Evolutionary conservation across 1,140 invertebrate genomes (phyloP).

Genomic region (Sarcophaga bullata): DNA sequence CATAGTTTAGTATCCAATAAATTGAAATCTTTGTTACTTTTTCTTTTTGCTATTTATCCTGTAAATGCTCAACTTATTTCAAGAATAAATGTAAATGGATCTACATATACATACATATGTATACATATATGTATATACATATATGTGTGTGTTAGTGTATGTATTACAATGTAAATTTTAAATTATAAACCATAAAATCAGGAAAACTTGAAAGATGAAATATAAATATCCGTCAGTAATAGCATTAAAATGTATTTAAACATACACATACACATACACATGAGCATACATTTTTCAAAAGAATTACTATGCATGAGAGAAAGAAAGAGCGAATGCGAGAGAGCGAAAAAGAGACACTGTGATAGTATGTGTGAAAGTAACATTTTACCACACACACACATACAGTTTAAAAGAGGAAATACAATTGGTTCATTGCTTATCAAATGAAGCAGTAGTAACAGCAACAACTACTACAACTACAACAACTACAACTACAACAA

Average conservation of each 20-base stretch:
- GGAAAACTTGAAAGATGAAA: constrained; percentile 8
- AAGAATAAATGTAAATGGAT: background rate
- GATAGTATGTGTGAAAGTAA: background rate
- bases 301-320: too few relatives aligned
- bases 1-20: background rate
- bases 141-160: too few relatives aligned
- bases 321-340: too few relatives aligned
- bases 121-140: background rate
- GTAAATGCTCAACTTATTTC: background rate
- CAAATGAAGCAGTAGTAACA: constrained; percentile 34
- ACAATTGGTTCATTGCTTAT: constrained; percentile 40
- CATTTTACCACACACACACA: background rate
- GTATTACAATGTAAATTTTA: background rate
- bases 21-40: background rate
- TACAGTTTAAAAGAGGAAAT: constrained; percentile 14
- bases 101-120: background rate
- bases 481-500: background rate
- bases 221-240: background rate
- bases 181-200: constrained; percentile 35
- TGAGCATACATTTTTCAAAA: background rate
- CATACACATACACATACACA: background rate
- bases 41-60: constrained; percentile 8
- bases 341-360: too few relatives aligned
- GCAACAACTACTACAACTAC: background rate
- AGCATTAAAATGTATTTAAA: background rate